Percentiles rank a stretch among this genome's conserved stretches.
Conservation (phyloP, 2,888 invertebrate species). For the Pharmacophagus antenor region DNA sequence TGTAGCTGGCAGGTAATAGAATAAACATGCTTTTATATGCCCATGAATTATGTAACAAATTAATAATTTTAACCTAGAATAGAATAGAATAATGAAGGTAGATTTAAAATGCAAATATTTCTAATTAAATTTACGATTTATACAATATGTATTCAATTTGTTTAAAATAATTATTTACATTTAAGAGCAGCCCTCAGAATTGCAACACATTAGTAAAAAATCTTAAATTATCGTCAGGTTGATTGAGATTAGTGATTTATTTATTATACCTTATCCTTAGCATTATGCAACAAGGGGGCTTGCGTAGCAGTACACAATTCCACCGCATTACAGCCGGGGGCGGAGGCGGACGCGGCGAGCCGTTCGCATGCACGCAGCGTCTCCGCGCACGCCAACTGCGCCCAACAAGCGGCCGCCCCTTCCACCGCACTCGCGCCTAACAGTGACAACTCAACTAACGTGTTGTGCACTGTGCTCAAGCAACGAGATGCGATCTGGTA, state of each 20-base stretch:
- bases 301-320: slow-evolving; percentile 80
- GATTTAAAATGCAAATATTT: too few species aligned
- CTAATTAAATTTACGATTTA: too few species aligned
- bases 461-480: slow-evolving; percentile 94
- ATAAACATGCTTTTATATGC: too few species aligned
- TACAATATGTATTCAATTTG: too few species aligned
- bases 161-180: too few species aligned
- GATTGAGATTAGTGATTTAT: neutral
- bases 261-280: slow-evolving; percentile 89
- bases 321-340: slow-evolving; percentile 88
- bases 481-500: slow-evolving; percentile 93
- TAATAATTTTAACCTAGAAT: too few species aligned
- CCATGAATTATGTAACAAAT: too few species aligned
- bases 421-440: slow-evolving; percentile 89
- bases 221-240: too few species aligned
- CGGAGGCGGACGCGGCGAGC: slow-evolving; percentile 82
- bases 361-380: slow-evolving; percentile 90
- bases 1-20: too few species aligned
- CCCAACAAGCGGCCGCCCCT: slow-evolving; percentile 95
- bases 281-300: slow-evolving; percentile 93
- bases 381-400: slow-evolving; percentile 94
- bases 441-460: slow-evolving; percentile 90
- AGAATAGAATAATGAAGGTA: too few species aligned
- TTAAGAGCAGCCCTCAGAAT: too few species aligned
- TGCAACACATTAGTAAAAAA: too few species aligned